phyloP scores from a whole-genome alignment of 2,113 vertebrate genomes.

The Centropus bengalensis region DNA sequence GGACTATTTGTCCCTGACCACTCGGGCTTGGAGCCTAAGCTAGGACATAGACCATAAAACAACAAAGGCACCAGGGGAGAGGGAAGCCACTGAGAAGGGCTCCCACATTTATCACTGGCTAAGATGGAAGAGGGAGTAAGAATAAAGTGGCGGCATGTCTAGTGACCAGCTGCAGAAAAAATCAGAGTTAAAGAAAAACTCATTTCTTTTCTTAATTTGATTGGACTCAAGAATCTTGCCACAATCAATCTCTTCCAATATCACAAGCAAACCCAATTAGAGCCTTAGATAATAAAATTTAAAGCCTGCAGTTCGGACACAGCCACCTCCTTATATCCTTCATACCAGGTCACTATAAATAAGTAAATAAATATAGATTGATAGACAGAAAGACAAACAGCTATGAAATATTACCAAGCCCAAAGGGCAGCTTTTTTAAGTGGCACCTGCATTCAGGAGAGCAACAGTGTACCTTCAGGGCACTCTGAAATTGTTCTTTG shows the following conservation, averaged over 20 bases:
- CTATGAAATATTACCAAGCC: neutral
- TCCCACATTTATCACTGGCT: neutral
- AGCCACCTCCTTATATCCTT: neutral
- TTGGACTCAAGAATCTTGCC: neutral
- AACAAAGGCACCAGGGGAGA: neutral
- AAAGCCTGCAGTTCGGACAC: neutral
- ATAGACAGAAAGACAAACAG: neutral
- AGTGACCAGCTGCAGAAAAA: neutral
- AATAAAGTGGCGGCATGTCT: neutral
- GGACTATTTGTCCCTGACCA: conserved; percentile 5
- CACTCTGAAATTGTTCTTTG: rapidly evolving
- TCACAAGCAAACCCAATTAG: conserved; percentile 41
- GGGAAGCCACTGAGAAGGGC: neutral
- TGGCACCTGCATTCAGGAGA: neutral
- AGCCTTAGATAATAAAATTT: neutral
- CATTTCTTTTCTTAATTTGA: neutral
- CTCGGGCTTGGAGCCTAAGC: neutral
- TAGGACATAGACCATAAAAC: conserved; percentile 3
- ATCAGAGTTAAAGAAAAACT: neutral
- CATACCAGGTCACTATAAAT: neutral
- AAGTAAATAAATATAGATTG: neutral
- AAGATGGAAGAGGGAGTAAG: neutral
- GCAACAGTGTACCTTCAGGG: neutral
- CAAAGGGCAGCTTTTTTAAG: neutral
- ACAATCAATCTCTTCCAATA: conserved; percentile 8